phyloP scores from a whole-genome alignment of 2,797 vertebrate species.

The Huso huso region DNA sequence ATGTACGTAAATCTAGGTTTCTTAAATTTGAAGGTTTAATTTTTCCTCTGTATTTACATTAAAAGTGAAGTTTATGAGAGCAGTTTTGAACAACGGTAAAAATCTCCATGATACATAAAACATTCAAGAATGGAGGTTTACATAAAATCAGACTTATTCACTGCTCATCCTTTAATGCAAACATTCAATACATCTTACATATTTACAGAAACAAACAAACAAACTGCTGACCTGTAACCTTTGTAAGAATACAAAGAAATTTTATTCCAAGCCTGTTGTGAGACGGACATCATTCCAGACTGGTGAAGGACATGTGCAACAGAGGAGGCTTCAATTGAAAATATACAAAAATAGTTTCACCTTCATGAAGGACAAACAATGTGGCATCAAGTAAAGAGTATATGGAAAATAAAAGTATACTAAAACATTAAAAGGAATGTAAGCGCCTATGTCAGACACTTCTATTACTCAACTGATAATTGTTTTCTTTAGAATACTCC shows the following conservation, averaged over 20 bases:
- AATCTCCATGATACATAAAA: neutral
- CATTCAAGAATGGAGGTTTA: neutral
- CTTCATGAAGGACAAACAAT: neutral
- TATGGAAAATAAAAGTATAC: too few relatives aligned
- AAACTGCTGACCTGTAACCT: slow-evolving; percentile 64
- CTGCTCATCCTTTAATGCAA: too few relatives aligned
- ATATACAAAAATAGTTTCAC: neutral
- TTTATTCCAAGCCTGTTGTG: slow-evolving; percentile 68
- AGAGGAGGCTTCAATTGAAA: slow-evolving; percentile 55
- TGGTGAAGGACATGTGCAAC: slow-evolving; percentile 61
- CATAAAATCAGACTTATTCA: neutral
- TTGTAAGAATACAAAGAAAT: slow-evolving; percentile 58
- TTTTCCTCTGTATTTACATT: neutral
- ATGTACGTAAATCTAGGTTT: too few relatives aligned
- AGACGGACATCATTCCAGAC: slow-evolving; percentile 61
- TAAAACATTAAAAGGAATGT: too few relatives aligned
- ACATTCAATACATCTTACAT: too few relatives aligned
- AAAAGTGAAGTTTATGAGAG: neutral
- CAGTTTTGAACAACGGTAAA: neutral
- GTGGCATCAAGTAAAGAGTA: neutral
- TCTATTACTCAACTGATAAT: too few relatives aligned
- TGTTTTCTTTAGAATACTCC: too few relatives aligned
- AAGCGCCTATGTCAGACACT: too few relatives aligned
- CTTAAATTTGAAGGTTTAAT: too few relatives aligned
- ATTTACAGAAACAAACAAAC: neutral